Conservation (phyloP, 2,797 vertebrate species). For the Gambelia wislizenii region DNA sequence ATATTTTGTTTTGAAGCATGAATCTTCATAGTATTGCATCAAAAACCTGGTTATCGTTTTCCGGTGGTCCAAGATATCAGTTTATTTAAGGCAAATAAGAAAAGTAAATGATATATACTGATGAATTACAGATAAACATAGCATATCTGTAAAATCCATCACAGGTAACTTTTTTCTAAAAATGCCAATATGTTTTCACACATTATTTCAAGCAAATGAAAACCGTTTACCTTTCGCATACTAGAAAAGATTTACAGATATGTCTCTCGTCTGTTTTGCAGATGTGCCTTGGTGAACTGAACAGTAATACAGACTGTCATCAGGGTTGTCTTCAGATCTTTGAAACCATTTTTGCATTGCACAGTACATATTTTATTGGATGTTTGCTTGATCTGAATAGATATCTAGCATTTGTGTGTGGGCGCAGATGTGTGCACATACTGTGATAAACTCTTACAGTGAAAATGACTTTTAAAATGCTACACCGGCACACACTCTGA, state of each 20-base stretch:
- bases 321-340: conserved; percentile 70
- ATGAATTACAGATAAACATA: conserved; percentile 63
- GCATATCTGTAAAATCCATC: conserved; percentile 65
- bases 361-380: conserved; percentile 73
- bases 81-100: conserved; percentile 54
- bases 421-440: conserved; percentile 62
- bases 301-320: conserved; percentile 69
- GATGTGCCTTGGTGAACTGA: conserved; percentile 74
- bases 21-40: conserved; percentile 53
- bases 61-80: conserved; percentile 48
- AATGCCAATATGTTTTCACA: conserved; percentile 64
- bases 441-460: conserved; percentile 64
- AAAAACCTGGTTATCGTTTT: conserved; percentile 55
- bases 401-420: conserved; percentile 72
- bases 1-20: conserved; percentile 58
- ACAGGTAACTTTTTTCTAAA: conserved; percentile 53
- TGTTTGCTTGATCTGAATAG: conserved; percentile 72
- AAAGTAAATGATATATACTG: conserved; percentile 56
- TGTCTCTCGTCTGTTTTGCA: conserved; percentile 73
- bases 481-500: conserved; percentile 55
- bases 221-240: conserved; percentile 65
- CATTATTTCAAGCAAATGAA: conserved; percentile 62
- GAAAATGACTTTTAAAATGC: conserved; percentile 68
- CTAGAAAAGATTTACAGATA: conserved; percentile 66
- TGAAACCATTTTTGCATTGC: conserved; percentile 71